A percentile compares a stretch with the other conserved stretches of the same genome.
These are phyloP conservation scores for Eolophus roseicapilla DNA, from an alignment of 2,113 vertebrate genomes.

Conservation along the genomic window DNA sequence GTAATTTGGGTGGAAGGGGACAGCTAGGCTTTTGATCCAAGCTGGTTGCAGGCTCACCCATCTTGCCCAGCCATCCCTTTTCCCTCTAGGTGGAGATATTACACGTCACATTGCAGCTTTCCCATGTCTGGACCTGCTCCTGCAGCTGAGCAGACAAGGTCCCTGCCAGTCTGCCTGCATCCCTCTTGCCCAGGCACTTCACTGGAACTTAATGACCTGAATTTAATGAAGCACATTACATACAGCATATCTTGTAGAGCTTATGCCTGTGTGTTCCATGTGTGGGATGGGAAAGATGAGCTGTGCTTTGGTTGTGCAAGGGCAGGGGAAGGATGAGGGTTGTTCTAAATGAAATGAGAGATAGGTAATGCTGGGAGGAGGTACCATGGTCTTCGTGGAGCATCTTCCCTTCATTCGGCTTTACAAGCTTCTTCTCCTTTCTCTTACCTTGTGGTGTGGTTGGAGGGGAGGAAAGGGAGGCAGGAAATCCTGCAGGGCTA, in stretches of 20 bases:
- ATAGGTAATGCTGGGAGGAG: accelerated
- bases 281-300: not conserved
- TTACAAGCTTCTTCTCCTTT: not conserved
- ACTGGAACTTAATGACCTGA: not conserved
- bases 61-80: accelerated
- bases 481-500: conserved; percentile 9
- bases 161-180: not conserved
- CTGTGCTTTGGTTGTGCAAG: not conserved
- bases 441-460: not conserved
- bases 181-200: not conserved
- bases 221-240: not conserved
- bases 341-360: not conserved
- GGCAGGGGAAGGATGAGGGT: not conserved
- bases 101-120: not conserved
- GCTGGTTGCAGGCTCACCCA: not conserved
- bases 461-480: not conserved
- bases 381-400: not conserved
- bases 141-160: accelerated
- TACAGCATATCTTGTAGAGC: accelerated
- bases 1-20: not conserved
- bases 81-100: conserved; percentile 38
- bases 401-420: not conserved
- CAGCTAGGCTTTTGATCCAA: not conserved
- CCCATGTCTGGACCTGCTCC: accelerated
- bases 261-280: accelerated